These are phyloP conservation scores for Drosophila affinis DNA, from an alignment of 2,888 invertebrate genomes.

Conservation along the genomic window DNA sequence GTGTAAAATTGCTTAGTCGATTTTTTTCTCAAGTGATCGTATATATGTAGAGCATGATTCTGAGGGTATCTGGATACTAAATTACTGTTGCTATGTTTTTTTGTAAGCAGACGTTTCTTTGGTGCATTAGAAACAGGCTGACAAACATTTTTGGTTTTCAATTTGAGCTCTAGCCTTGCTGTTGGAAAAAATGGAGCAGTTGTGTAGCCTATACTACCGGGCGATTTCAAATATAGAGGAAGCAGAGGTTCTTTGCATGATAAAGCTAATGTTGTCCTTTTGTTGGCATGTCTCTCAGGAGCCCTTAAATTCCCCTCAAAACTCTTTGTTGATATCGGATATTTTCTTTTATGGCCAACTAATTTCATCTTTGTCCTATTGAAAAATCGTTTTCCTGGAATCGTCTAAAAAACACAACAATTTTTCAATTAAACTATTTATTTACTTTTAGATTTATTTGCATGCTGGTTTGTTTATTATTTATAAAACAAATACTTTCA, in stretches of 20 bases:
- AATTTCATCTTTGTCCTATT: neutral
- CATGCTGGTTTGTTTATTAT: too few species aligned
- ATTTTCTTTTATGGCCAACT: neutral
- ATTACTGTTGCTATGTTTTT: too few species aligned
- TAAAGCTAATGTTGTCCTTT: neutral
- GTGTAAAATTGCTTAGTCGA: too few species aligned
- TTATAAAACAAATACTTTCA: neutral
- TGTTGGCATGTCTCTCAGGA: neutral
- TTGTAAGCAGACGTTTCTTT: neutral
- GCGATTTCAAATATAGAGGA: neutral
- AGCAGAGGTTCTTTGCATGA: neutral
- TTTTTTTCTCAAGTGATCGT: too few species aligned
- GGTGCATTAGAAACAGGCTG: neutral
- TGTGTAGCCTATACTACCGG: neutral
- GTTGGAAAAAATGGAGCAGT: neutral
- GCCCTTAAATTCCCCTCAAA: neutral
- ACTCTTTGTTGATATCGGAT: neutral
- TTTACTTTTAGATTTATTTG: neutral
- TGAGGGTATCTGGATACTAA: too few species aligned
- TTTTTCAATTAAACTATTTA: neutral
- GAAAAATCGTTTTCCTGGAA: neutral
- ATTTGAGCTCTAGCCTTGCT: too few species aligned
- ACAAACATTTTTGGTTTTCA: too few species aligned
- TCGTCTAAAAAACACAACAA: neutral
- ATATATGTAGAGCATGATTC: too few species aligned